Conservation (phyloP, 2,888 invertebrate species). For the Halocaridina rubra region DNA sequence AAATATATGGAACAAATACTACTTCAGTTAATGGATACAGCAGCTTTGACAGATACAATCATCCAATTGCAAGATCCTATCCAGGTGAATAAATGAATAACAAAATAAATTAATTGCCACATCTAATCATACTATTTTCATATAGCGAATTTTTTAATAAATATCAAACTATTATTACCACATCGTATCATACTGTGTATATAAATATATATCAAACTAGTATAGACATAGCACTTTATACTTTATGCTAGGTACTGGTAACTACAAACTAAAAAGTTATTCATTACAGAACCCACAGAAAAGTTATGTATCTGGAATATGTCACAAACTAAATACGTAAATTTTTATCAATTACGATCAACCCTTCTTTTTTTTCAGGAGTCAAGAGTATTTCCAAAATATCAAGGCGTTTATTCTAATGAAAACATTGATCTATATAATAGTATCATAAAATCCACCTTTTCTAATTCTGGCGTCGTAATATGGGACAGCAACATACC, state of each 20-base stretch:
- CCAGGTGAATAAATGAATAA: not conserved
- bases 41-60: constrained; percentile 6
- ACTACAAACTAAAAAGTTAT: not conserved
- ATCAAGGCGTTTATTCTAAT: not conserved
- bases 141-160: no score
- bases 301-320: no score
- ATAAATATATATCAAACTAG: no score
- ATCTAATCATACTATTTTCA: no score
- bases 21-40: not conserved
- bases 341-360: no score
- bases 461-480: not conserved
- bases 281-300: no score
- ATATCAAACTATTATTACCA: no score
- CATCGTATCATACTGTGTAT: no score
- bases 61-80: constrained; percentile 13
- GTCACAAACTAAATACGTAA: no score
- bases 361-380: not conserved
- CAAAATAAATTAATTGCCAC: no score
- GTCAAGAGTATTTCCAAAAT: not conserved
- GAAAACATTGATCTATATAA: not conserved
- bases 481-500: not conserved
- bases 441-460: not conserved
- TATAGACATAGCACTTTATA: not conserved
- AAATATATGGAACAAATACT: constrained; percentile 20
- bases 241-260: not conserved